These are phyloP conservation scores for Cosmopolites sordidus DNA, from an alignment of 2,888 invertebrate genomes.

Conservation along the genomic window DNA sequence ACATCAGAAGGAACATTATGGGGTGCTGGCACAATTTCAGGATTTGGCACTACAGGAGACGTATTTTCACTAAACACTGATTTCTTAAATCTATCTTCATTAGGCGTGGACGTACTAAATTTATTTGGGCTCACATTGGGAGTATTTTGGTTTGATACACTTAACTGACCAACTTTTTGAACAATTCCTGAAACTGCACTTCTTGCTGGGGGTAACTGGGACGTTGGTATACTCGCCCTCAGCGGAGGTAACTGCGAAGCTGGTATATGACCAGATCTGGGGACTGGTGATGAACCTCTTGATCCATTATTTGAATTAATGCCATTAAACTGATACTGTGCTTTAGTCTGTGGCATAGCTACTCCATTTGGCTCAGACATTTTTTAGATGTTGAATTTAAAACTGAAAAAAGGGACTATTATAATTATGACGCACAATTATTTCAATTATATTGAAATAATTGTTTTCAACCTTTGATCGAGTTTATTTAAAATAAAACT, in stretches of 20 bases:
- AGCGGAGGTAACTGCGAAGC: conserved; percentile 38
- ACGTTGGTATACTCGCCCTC: conserved; percentile 36
- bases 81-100: conserved; percentile 22
- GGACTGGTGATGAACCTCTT: conserved; percentile 42
- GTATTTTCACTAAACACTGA: conserved; percentile 19
- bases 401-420: conserved; percentile 8
- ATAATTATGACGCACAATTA: conserved; percentile 10
- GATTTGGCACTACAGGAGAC: conserved; percentile 23
- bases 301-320: conserved; percentile 45
- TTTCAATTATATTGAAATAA: not conserved
- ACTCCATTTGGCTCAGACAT: conserved; percentile 25
- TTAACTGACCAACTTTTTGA: conserved; percentile 35
- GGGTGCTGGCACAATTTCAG: conserved; percentile 23
- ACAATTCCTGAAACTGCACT: conserved; percentile 29
- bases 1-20: conserved; percentile 10
- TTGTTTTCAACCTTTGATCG: conserved; percentile 21
- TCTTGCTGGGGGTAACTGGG: conserved; percentile 39
- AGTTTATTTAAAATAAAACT: not conserved
- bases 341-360: conserved; percentile 18
- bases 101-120: conserved; percentile 37
- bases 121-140: conserved; percentile 26
- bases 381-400: conserved; percentile 7
- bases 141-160: conserved; percentile 29
- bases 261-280: conserved; percentile 38
- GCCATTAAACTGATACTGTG: conserved; percentile 40